Percentiles rank a stretch among this genome's conserved stretches.
Conservation (phyloP, 2,113 vertebrate genomes). For the Apus apus region DNA sequence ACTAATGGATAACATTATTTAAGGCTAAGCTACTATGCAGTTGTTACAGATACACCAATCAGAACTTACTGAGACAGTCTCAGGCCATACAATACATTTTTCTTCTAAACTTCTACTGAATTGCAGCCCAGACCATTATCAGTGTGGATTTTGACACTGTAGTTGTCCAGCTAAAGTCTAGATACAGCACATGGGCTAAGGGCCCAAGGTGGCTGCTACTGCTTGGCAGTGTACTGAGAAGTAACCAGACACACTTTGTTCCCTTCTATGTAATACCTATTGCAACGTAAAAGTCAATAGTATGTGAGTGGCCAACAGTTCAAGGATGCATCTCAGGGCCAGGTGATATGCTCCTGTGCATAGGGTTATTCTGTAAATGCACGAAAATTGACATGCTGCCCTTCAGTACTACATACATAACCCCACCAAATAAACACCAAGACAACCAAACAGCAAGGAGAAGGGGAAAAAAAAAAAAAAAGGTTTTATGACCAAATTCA, state of each 20-base stretch:
- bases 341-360: neutral
- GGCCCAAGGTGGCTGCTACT: accelerated
- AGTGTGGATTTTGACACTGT: accelerated
- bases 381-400: accelerated
- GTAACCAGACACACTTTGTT: neutral
- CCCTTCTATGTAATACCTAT: neutral
- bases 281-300: neutral
- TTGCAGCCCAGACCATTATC: neutral
- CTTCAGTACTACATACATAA: neutral
- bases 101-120: neutral
- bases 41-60: neutral
- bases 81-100: neutral
- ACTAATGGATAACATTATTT: neutral
- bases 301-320: neutral
- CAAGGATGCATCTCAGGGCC: neutral
- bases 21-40: neutral
- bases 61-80: neutral
- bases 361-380: neutral
- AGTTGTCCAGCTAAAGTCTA: neutral
- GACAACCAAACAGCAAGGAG: neutral
- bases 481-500: neutral
- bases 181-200: accelerated
- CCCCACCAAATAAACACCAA: neutral
- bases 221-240: accelerated
- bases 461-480: neutral